Evolutionary conservation across 1,140 invertebrate genomes (phyloP), one percentile per base, ranked within the genome.

Genomic region (Sitophilus oryzae): DNA sequence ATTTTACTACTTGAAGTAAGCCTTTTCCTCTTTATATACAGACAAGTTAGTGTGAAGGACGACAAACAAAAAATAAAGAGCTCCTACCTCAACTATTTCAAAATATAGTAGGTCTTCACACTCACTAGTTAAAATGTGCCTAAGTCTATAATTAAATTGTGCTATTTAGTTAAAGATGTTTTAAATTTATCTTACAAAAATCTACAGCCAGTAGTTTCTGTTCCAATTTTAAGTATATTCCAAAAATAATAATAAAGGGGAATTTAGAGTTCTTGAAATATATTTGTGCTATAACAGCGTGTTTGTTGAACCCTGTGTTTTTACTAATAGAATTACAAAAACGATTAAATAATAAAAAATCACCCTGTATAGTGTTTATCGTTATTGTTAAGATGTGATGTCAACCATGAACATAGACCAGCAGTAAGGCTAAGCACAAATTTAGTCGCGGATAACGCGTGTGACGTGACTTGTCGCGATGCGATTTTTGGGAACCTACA

Each of bases 1-100:
- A 20, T 5, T n/a, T 38, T 42, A 4, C 15, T 42, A 42, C 6
- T 1, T 42, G 19, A 42, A 20, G 16, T 42, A 42, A 42, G 40
- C 40, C 18, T 42, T 42, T 15, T 42, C 16, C 40, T 42, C 21
- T 42, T 11, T 19, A 18, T 20, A 42, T 42, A 42, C 19, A 42
- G 15, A 9, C 9, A 19, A 15, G 19, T 18, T 19, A 42, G 16
- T 42, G 9, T 19, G 9, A 18, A 20, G 15, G 6, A 18, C 16
- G 1, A n/a, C n/a, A n/a, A n/a, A n/a, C n/a, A n/a, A n/a, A n/a
- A n/a, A n/a, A n/a, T n/a, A n/a, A n/a, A n/a, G 18, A 2, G 14
- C 14, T 38, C 19, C 18, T 1, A 21, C 18, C 40, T 19, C 1
- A 5, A 15, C 21, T n/a, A 8, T 19, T 16, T 38, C 18, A 10